Conservation (phyloP, 2,888 invertebrate genomes). For the Lasioglossum vierecki region DNA sequence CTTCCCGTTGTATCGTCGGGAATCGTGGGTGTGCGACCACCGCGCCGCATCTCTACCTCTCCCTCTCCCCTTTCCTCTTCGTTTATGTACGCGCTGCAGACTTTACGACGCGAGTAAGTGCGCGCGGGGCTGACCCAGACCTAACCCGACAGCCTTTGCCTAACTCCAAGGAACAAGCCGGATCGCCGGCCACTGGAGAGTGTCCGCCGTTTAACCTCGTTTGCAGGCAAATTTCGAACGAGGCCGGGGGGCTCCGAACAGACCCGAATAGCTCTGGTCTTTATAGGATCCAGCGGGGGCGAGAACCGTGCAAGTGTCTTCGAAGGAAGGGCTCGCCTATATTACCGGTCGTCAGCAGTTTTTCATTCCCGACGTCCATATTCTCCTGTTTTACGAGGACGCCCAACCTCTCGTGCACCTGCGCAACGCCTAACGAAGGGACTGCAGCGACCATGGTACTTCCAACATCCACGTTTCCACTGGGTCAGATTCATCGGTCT, state of each 20-base stretch:
- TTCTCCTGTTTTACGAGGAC: constrained; percentile 22
- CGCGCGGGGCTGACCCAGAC: constrained; percentile 31
- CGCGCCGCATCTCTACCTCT: background rate
- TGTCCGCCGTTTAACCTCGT: constrained; percentile 68
- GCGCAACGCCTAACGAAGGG: constrained; percentile 42
- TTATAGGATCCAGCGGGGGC: constrained; percentile 51
- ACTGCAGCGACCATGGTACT: background rate
- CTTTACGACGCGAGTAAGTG: constrained; percentile 64
- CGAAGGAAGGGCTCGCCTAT: constrained; percentile 10
- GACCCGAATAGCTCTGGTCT: constrained; percentile 36
- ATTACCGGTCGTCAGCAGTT: constrained; percentile 39
- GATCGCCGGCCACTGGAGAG: constrained; percentile 27
- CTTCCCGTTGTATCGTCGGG: constrained; percentile 31
- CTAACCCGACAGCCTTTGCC: background rate
- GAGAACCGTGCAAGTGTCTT: constrained; percentile 21
- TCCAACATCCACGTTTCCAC: background rate
- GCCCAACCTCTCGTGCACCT: constrained; percentile 31
- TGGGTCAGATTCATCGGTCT: constrained; percentile 31
- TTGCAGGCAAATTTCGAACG: constrained; percentile 74
- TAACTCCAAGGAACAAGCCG: background rate
- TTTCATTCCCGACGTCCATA: constrained; percentile 13
- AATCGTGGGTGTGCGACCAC: constrained; percentile 62
- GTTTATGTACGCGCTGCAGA: constrained; percentile 55
- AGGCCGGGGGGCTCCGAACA: constrained; percentile 45
- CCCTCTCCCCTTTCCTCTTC: constrained; percentile 27